Base-by-base conservation (phyloP, 1,140 invertebrate species). In the Drosophila sechellia region DNA sequence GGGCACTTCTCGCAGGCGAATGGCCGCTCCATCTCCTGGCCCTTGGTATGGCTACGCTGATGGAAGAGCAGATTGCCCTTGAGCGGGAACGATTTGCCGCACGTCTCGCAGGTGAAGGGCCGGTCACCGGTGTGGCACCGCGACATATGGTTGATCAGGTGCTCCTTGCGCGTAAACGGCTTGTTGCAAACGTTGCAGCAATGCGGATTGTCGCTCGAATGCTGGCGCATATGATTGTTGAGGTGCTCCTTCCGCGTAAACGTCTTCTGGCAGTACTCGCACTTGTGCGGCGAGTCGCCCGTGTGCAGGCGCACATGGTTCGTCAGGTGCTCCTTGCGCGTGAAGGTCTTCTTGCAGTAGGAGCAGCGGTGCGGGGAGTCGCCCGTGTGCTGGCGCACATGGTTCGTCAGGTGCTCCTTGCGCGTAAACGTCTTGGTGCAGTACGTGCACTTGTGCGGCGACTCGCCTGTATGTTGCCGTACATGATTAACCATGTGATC, bases 1-100 rank as follows among this genome's bases (percentile, higher is more conserved):
- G 97, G 96, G 90, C 98, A 99, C 46, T 99, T 94, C 80, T 99
- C 98, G 92, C 98, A 99, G 27, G 96, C 94, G 93, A 98, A 99
- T 0, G 98, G 98, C 60, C 98, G 93, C 89, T 98, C 97, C 68
- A 97, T 96, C 31, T 96, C 96, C 68, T 94, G 94, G 25, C 95
- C 95, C 90, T 97, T 97, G 83, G 96, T 96, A 93, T 99, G 98
- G 34, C 98, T 99, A 40, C 98, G 94, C 93, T 98, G 97, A 93
- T 99, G 98, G 92, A 98, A 99, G 17, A 99, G 93, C 35, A 99
- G 93, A 90, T 99, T 99, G 87, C 95, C 96, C 92, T 97, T 97
- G 40, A 97, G 92, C 0, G 96, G 96, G 92, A 98, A 98, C 15
- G 96, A 95, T 89, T 97, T 97, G 54, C 96, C 96, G 91, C 97